Conservation (phyloP, 64 coral and sea anemone species). For the Astreopora myriophthalma region DNA sequence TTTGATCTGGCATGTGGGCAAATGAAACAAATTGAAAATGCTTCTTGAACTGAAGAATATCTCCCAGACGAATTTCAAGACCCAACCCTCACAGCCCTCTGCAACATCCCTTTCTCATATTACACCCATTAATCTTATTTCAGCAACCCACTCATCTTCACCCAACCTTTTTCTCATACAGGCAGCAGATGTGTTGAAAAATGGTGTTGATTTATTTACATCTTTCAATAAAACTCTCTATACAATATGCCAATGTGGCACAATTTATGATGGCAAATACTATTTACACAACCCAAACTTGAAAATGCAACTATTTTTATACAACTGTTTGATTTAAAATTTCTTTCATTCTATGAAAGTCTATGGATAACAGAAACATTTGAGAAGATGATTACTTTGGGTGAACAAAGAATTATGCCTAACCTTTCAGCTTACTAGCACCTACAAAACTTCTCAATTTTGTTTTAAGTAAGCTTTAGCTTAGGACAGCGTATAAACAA, state of each 20-base stretch:
- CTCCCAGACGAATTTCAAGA: too few relatives aligned
- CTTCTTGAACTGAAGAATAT: too few relatives aligned
- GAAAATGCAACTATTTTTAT: constrained; percentile 19
- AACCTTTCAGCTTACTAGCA: not conserved
- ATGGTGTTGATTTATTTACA: constrained; percentile 8
- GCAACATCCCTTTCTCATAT: not conserved
- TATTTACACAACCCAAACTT: constrained; percentile 30
- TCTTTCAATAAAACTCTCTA: constrained; percentile 14
- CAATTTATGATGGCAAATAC: not conserved
- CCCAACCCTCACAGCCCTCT: too few relatives aligned
- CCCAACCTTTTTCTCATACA: not conserved
- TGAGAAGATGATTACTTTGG: not conserved
- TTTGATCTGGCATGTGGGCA: too few relatives aligned
- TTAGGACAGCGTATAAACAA: not conserved
- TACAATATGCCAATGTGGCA: constrained; percentile 23
- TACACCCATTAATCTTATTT: not conserved
- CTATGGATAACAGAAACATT: constrained; percentile 7
- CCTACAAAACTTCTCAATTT: not conserved
- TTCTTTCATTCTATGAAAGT: constrained; percentile 19
- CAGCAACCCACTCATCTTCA: not conserved
- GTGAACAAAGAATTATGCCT: not conserved
- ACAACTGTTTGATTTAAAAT: not conserved
- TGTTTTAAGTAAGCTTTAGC: not conserved
- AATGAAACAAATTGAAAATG: too few relatives aligned
- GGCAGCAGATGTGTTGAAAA: not conserved